Evolutionary conservation across 1,140 invertebrate species (phyloP).

Genomic region (Brachionus angularis): DNA sequence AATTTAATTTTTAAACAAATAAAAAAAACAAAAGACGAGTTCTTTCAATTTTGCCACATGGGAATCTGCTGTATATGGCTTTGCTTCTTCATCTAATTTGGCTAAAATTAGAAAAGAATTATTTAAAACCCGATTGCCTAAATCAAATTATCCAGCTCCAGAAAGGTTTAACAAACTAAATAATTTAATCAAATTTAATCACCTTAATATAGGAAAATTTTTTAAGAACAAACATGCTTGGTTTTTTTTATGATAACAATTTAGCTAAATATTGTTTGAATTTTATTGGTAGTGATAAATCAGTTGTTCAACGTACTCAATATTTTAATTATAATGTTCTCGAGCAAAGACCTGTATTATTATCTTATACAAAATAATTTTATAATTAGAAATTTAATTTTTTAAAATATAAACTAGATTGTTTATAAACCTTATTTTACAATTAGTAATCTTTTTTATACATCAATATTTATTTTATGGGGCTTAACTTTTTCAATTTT

Average conservation of each 20-base stretch:
- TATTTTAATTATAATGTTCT: slow-evolving; percentile 67
- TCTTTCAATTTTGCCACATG: slow-evolving; percentile 71
- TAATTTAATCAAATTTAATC: not conserved
- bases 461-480: slow-evolving; percentile 61
- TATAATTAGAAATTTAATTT: not conserved
- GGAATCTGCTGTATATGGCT: slow-evolving; percentile 72
- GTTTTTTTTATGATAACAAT: slow-evolving; percentile 25
- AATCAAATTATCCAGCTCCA: slow-evolving; percentile 61
- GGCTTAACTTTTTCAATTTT: slow-evolving; percentile 66
- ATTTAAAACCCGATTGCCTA: slow-evolving; percentile 65
- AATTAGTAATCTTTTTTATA: slow-evolving; percentile 49
- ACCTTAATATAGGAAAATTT: too few relatives aligned
- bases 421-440: slow-evolving; percentile 57
- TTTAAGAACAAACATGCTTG: slow-evolving; percentile 17
- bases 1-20: not conserved
- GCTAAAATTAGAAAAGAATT: slow-evolving; percentile 64
- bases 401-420: slow-evolving; percentile 48
- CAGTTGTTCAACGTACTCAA: slow-evolving; percentile 72
- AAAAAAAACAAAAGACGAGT: not conserved
- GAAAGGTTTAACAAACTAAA: slow-evolving; percentile 46
- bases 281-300: slow-evolving; percentile 74
- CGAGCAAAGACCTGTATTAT: slow-evolving; percentile 65
- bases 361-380: slow-evolving; percentile 9
- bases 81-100: slow-evolving; percentile 66
- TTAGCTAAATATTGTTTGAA: slow-evolving; percentile 63